These are phyloP conservation scores for Drosophila nigritarsus DNA, from an alignment of 2,888 invertebrate species.

Conservation along the genomic window DNA sequence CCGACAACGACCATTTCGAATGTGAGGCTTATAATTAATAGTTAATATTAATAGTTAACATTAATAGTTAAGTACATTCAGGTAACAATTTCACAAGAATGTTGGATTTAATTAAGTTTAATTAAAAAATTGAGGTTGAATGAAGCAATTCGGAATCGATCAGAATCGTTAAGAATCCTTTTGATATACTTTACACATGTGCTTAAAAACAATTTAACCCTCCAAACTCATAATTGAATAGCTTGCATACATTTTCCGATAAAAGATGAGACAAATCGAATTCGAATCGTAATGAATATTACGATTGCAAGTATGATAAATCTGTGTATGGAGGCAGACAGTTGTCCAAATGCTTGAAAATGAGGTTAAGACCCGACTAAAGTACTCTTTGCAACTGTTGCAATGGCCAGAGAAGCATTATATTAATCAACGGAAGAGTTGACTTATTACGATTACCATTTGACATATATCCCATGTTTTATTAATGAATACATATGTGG, in stretches of 20 bases:
- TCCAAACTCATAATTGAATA: neutral
- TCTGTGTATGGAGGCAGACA: neutral
- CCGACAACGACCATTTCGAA: neutral
- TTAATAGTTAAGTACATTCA: neutral
- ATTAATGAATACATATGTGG: neutral
- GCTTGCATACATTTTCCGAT: neutral
- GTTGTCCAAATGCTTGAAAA: neutral
- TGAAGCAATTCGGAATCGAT: neutral
- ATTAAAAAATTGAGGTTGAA: neutral
- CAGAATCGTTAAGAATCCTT: neutral
- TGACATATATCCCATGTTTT: constrained; percentile 1
- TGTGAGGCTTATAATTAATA: too few relatives aligned
- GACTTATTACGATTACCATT: constrained; percentile 6
- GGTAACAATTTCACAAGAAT: neutral
- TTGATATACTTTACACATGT: neutral
- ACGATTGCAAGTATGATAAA: neutral
- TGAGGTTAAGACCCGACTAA: neutral
- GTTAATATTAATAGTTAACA: too few relatives aligned
- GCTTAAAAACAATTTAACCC: neutral
- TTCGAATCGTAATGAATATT: too few relatives aligned
- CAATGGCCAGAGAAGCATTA: neutral
- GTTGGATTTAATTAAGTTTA: too few relatives aligned
- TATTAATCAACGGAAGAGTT: neutral
- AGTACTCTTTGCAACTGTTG: neutral
- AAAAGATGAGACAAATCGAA: too few relatives aligned